phyloP scores from a whole-genome alignment of 1,140 invertebrate genomes.

The Drosophila nannoptera region DNA sequence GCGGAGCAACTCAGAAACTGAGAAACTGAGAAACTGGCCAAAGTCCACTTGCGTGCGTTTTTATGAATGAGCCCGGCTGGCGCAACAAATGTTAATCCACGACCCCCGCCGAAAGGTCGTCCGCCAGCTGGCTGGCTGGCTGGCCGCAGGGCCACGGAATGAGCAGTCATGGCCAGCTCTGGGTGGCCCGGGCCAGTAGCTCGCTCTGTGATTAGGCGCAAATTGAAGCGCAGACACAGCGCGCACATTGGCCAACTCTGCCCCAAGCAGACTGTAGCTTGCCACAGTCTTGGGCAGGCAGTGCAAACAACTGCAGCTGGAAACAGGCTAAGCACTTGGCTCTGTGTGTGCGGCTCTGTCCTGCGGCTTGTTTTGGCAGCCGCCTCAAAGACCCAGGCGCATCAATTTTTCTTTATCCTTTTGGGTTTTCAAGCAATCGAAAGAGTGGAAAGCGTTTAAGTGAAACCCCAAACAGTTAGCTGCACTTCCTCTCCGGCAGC shows the following conservation, averaged over 20 bases:
- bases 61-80: conserved; percentile 65
- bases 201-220: conserved; percentile 48
- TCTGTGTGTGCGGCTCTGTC: conserved; percentile 26
- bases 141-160: conserved; percentile 17
- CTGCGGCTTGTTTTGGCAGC: conserved; percentile 20
- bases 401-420: conserved; percentile 1
- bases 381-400: background rate
- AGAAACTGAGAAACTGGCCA: no score
- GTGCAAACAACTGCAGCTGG: conserved; percentile 66
- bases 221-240: conserved; percentile 55
- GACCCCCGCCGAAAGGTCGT: conserved; percentile 63
- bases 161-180: background rate
- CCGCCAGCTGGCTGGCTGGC: conserved; percentile 11
- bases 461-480: background rate
- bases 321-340: conserved; percentile 19
- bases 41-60: conserved; percentile 66
- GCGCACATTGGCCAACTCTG: conserved; percentile 7
- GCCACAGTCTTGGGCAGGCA: conserved; percentile 32
- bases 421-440: background rate
- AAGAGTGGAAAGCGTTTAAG: conserved; percentile 7
- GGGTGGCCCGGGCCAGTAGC: conserved; percentile 12
- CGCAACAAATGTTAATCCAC: conserved; percentile 70
- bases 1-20: conserved; percentile 8
- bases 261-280: background rate
- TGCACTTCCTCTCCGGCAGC: background rate